Evolutionary conservation across 2,797 vertebrate species (phyloP).

Genomic region (Thamnophis elegans): DNA sequence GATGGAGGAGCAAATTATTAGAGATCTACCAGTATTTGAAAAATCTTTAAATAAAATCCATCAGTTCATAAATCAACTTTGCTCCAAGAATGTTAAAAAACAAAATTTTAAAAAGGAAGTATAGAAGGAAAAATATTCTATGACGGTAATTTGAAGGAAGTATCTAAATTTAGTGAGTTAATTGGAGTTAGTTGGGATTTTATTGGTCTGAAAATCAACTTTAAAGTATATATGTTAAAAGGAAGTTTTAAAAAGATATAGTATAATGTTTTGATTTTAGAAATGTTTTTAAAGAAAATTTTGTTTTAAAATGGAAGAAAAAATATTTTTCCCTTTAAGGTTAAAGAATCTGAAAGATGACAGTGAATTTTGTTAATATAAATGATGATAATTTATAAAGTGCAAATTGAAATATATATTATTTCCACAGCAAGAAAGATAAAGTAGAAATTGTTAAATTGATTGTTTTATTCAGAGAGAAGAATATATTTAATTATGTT

Average conservation of each 20-base stretch:
- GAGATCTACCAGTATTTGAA: not conserved
- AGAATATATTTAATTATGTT: too few species aligned
- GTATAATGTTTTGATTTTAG: not conserved
- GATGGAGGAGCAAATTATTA: not conserved
- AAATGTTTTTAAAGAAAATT: not conserved
- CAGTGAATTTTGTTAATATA: too few species aligned
- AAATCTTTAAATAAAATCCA: not conserved
- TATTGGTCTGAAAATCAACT: not conserved
- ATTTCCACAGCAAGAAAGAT: too few species aligned
- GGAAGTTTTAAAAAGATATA: not conserved
- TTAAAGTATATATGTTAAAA: not conserved
- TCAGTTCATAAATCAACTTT: not conserved
- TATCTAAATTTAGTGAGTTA: not conserved
- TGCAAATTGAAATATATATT: too few species aligned
- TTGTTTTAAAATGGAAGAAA: not conserved
- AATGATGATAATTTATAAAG: too few species aligned
- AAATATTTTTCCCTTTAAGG: too few species aligned
- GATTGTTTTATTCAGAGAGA: too few species aligned
- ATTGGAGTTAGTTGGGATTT: not conserved
- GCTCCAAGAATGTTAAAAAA: not conserved
- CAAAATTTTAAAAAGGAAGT: not conserved
- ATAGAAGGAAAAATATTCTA: not conserved
- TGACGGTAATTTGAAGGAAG: not conserved
- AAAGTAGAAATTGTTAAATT: too few species aligned
- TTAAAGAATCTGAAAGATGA: too few species aligned